Percentiles rank a stretch among this genome's conserved stretches.
These are phyloP conservation scores for Carcina quercana DNA, from an alignment of 2,888 invertebrate species.

Conservation along the genomic window DNA sequence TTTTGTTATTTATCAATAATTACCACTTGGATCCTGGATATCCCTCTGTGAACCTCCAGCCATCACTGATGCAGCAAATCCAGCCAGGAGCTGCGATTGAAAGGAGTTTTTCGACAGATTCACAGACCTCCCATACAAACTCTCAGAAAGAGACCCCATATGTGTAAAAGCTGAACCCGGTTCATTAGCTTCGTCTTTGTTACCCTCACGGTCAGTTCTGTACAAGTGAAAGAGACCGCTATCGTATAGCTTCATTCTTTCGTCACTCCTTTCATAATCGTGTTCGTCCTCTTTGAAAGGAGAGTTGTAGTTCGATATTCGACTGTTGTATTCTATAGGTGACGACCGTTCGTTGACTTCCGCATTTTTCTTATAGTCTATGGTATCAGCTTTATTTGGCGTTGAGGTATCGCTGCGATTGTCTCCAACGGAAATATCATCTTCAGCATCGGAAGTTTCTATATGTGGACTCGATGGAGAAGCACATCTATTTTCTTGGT, in stretches of 20 bases:
- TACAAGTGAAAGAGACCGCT: conserved; percentile 58
- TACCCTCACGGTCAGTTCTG: conserved; percentile 42
- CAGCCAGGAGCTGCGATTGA: conserved; percentile 59
- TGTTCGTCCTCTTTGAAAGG: conserved; percentile 58
- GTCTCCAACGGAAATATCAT: conserved; percentile 63
- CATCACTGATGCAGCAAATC: conserved; percentile 59
- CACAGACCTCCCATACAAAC: conserved; percentile 59
- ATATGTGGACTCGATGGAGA: conserved; percentile 38
- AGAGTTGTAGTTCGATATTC: conserved; percentile 47
- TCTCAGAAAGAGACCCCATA: conserved; percentile 43
- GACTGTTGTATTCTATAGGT: conserved; percentile 41
- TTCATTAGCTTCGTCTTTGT: conserved; percentile 38
- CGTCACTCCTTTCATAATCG: conserved; percentile 45
- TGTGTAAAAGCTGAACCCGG: conserved; percentile 37
- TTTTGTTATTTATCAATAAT: too few species aligned
- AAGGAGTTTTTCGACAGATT: conserved; percentile 58
- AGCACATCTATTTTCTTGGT: conserved; percentile 30
- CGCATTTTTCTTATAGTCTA: too few species aligned
- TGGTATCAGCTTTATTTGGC: conserved; percentile 40
- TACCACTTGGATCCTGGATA: conserved; percentile 50
- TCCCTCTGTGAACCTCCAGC: conserved; percentile 56
- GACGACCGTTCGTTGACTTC: conserved; percentile 40
- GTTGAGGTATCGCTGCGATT: conserved; percentile 59
- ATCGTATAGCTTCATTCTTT: conserved; percentile 54
- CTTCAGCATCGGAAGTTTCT: conserved; percentile 49